Evolutionary conservation across 1,140 invertebrate species (phyloP).

Genomic region (Branchinecta lindahli): DNA sequence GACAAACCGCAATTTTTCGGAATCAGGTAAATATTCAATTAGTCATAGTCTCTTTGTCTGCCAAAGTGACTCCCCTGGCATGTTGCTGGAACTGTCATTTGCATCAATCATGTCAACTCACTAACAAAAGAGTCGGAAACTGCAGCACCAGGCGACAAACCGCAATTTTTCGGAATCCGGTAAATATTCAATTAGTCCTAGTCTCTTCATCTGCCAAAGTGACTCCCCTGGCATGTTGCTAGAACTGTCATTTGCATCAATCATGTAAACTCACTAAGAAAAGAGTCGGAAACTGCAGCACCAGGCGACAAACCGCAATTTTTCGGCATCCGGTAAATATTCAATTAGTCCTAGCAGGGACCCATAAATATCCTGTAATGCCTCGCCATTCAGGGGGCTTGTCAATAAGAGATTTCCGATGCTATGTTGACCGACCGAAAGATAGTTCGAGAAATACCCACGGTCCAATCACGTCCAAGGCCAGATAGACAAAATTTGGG

Average conservation of each 20-base stretch:
- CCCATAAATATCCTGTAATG: no score
- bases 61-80: conserved; percentile 49
- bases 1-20: conserved; percentile 96
- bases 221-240: conserved; percentile 57
- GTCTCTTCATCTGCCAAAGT: no score
- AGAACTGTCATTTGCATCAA: conserved; percentile 96
- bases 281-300: conserved; percentile 89
- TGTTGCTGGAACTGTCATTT: conserved; percentile 89
- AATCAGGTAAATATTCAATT: conserved; percentile 43
- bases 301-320: conserved; percentile 97
- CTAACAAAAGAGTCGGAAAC: conserved; percentile 90
- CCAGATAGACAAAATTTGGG: no score
- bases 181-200: conserved; percentile 28
- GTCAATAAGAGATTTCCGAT: no score
- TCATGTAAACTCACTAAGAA: conserved; percentile 91
- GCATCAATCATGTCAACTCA: conserved; percentile 96
- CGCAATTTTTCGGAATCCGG: conserved; percentile 88
- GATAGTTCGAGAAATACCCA: no score
- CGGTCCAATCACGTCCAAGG: no score
- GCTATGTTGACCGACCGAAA: no score
- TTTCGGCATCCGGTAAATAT: conserved; percentile 58
- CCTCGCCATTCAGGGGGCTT: no score
- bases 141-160: conserved; percentile 93
- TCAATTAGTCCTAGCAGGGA: no score
- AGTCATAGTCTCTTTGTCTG: no score